Percentiles rank a stretch among this genome's conserved stretches.
These are phyloP conservation scores for Scytalopus superciliaris DNA, from an alignment of 2,113 vertebrate genomes.

Conservation along the genomic window DNA sequence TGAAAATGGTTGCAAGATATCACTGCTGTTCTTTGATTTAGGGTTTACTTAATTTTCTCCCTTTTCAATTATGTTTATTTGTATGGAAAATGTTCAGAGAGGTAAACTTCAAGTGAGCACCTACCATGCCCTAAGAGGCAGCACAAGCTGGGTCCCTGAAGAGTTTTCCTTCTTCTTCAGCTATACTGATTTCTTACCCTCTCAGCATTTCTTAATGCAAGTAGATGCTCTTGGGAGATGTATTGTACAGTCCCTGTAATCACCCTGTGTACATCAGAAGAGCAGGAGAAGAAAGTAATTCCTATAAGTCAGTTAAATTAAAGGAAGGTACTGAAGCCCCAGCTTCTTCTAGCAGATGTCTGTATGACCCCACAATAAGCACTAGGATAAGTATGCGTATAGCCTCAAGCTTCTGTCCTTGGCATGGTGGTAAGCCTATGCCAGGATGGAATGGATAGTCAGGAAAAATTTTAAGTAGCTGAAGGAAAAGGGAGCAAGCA, in stretches of 20 bases:
- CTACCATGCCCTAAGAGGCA: neutral
- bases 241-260: neutral
- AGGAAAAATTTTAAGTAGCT: conserved; percentile 28
- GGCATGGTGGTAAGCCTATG: neutral
- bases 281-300: neutral
- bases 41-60: neutral
- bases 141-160: neutral
- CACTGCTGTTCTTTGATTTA: neutral
- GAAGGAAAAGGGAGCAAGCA: neutral
- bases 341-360: neutral
- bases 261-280: neutral
- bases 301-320: neutral
- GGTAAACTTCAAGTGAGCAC: neutral
- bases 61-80: neutral
- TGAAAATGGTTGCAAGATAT: neutral
- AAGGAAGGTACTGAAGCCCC: neutral
- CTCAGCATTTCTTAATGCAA: rapidly evolving
- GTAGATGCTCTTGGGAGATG: neutral
- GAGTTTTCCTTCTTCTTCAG: neutral
- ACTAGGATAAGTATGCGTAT: rapidly evolving
- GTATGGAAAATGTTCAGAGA: neutral
- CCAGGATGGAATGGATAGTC: neutral
- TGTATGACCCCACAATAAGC: neutral
- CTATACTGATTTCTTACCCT: neutral
- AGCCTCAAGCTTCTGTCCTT: neutral